Base-by-base conservation (phyloP, 2,888 invertebrate genomes). In the Apodemia hepburni region DNA sequence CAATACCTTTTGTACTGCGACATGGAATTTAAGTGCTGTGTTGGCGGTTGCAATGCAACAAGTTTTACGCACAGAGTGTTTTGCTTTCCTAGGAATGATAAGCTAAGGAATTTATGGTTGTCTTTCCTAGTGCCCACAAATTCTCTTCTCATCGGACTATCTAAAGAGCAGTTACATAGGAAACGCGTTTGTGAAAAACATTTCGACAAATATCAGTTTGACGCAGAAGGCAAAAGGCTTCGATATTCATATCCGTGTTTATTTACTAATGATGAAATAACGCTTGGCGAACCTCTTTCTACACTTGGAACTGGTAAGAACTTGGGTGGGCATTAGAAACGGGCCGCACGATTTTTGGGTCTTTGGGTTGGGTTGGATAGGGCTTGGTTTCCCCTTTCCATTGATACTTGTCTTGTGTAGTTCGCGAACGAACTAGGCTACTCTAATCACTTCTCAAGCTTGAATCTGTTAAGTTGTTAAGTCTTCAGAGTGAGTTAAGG, bases 131-230 rank as follows among this genome's bases (percentile, higher is more conserved):
- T 68, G 35, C 67, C 70, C 3, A 64, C 61, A 4, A 70, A 64
- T 61, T 38, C 69, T 17, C 45, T 57, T n/a, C 64, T 69, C 22
- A 64, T 64, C 17, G 66, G 65, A 51, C 66, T 69, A 1, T 58
- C 70, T 12, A 64, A 62, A 58, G 59, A 63, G 3, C 65, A 69
- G 47, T 54, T 69, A 22, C 15, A 64, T 1, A 60, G n/a, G 18
- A 33, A 33, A 33, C 33, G 33, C 33, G 33, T 33, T 33, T 33
- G 33, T 33, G 9, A 33, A 33, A 33, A 68, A 64, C 70, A 70
- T 64, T 69, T 70, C 47, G 70, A 70, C 57, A 54, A 61, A 61
- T 15, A 61, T 38, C 70, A 70, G 60, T 66, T 70, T 59, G 68
- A 70, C 38, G 27, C 11, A 11, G 22, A 47, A 11, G 64, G 63